phyloP scores from a whole-genome alignment of 2,888 invertebrate genomes.

The Caenorhabditis afra region DNA sequence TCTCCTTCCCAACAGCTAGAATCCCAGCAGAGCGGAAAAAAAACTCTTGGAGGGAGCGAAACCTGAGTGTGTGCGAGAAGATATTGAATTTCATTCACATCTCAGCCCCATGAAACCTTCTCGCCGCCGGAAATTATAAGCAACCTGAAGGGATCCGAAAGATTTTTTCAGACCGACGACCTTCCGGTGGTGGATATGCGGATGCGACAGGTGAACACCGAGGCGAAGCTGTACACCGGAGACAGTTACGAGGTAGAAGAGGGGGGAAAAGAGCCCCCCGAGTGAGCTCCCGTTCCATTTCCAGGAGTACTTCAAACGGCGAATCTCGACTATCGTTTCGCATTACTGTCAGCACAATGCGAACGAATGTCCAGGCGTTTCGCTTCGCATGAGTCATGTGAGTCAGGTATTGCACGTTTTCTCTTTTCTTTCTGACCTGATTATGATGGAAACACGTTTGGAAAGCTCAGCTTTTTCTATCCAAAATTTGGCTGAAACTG shows the following conservation, averaged over 20 bases:
- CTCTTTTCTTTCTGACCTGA: background rate
- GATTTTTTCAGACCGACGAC: slow-evolving; percentile 65
- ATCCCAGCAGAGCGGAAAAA: slow-evolving; percentile 3
- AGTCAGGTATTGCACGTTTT: slow-evolving; percentile 60
- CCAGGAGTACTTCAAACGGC: slow-evolving; percentile 77
- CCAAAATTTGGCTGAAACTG: background rate
- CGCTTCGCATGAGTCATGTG: slow-evolving; percentile 67
- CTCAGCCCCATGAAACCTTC: background rate
- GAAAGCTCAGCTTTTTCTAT: background rate
- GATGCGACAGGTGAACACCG: slow-evolving; percentile 73
- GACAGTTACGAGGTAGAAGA: slow-evolving; percentile 70
- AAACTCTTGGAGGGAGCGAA: slow-evolving; percentile 21
- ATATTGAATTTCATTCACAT: slow-evolving; percentile 21
- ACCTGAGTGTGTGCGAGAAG: slow-evolving; percentile 24
- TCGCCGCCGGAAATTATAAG: slow-evolving; percentile 1
- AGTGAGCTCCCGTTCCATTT: no score
- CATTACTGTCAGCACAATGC: slow-evolving; percentile 75
- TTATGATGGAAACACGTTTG: no score
- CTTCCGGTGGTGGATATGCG: slow-evolving; percentile 71
- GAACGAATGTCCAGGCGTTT: slow-evolving; percentile 76
- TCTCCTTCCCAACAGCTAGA: background rate
- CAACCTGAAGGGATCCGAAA: slow-evolving; percentile 23
- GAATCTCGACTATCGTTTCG: slow-evolving; percentile 76
- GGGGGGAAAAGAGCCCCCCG: no score
- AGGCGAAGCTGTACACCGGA: slow-evolving; percentile 70